These are phyloP conservation scores for Coptodon rendalli DNA, from an alignment of 2,113 vertebrate genomes.

Conservation along the genomic window DNA sequence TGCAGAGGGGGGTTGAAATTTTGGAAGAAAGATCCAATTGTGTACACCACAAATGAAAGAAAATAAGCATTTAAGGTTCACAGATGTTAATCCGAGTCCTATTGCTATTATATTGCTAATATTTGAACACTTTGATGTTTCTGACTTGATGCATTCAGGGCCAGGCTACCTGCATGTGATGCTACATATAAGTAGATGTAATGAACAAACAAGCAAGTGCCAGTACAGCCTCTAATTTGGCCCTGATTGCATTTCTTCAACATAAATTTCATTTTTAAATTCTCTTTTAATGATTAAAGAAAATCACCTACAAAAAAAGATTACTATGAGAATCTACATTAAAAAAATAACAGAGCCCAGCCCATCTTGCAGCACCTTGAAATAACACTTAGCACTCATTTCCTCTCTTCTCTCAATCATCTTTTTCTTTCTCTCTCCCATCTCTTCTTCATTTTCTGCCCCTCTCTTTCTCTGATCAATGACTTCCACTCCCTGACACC, in stretches of 20 bases:
- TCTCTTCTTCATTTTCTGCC: not conserved
- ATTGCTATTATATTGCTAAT: not conserved
- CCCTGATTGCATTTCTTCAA: not conserved
- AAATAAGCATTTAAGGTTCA: not conserved
- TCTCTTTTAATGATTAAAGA: not conserved
- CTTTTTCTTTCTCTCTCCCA: not conserved
- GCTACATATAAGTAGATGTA: not conserved
- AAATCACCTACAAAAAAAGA: not conserved
- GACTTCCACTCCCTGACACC: slow-evolving; percentile 56
- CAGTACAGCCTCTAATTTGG: not conserved
- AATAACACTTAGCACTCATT: not conserved
- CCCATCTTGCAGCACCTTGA: not conserved
- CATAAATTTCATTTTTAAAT: not conserved
- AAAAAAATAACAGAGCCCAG: not conserved
- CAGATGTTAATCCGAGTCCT: not conserved
- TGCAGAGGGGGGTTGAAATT: not conserved
- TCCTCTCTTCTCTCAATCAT: not conserved
- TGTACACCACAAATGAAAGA: not conserved
- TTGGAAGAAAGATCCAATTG: not conserved
- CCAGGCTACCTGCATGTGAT: not conserved
- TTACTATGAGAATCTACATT: not conserved
- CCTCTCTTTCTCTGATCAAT: slow-evolving; percentile 49
- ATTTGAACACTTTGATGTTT: not conserved
- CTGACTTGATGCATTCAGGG: not conserved
- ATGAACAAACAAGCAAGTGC: not conserved